phyloP scores from a whole-genome alignment of 2,797 vertebrate genomes.

The Crenichthys baileyi region DNA sequence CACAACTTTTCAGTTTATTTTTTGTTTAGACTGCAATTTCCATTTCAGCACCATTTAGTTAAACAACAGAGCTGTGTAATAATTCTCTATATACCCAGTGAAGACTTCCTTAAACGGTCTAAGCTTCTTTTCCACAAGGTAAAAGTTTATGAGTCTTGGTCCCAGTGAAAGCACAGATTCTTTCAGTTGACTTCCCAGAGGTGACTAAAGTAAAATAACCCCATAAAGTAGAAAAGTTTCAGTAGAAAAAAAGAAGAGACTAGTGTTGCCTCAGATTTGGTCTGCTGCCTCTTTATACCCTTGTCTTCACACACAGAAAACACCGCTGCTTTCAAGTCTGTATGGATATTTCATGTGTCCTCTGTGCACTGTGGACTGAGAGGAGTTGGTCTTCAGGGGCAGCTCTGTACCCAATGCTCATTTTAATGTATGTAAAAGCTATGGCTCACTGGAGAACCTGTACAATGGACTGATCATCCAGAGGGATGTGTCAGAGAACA shows the following conservation, averaged over 20 bases:
- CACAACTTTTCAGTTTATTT: background rate
- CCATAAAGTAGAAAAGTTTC: slow-evolving; percentile 64
- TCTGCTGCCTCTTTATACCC: slow-evolving; percentile 63
- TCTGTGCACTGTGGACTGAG: slow-evolving; percentile 46
- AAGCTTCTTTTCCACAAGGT: background rate
- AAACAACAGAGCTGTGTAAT: background rate
- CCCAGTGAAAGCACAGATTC: slow-evolving; percentile 19
- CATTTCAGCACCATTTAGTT: background rate
- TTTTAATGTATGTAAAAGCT: slow-evolving; percentile 86
- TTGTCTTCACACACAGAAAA: slow-evolving; percentile 61
- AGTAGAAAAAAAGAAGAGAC: slow-evolving; percentile 42
- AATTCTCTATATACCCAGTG: background rate
- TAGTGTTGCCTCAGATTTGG: slow-evolving; percentile 61
- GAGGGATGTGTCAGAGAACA: slow-evolving; percentile 77
- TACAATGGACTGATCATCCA: slow-evolving; percentile 79
- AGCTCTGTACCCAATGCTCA: slow-evolving; percentile 71
- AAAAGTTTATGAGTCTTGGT: slow-evolving; percentile 13
- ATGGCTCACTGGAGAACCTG: slow-evolving; percentile 80
- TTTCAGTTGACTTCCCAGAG: slow-evolving; percentile 36
- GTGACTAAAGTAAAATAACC: slow-evolving; percentile 57
- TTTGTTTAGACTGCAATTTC: background rate
- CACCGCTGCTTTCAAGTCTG: slow-evolving; percentile 35
- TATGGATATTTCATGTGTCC: slow-evolving; percentile 34
- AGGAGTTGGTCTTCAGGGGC: slow-evolving; percentile 58
- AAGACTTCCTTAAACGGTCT: slow-evolving; percentile 2